A percentile compares a stretch with the other conserved stretches of the same genome.
Evolutionary conservation across 1,140 invertebrate species (phyloP).

Genomic region (Theocolax elegans): DNA sequence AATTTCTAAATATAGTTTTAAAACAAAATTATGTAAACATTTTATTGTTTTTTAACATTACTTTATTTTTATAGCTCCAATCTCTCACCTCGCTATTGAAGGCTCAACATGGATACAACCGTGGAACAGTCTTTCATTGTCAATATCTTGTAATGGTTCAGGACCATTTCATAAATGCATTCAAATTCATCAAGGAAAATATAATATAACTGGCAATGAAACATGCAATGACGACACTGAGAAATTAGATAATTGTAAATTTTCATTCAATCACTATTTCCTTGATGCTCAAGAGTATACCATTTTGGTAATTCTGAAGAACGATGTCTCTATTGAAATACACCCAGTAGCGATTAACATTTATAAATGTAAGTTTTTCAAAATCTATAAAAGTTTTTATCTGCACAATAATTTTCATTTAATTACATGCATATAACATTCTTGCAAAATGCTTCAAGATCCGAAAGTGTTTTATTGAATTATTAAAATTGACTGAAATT

Average conservation of each 20-base stretch:
- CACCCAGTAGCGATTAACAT: constrained; percentile 80
- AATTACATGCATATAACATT: no score
- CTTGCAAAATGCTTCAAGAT: no score
- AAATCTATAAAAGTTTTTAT: constrained; percentile 14
- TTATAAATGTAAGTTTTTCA: constrained; percentile 76
- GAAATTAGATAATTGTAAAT: constrained; percentile 69
- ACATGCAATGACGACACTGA: constrained; percentile 68
- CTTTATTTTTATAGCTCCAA: constrained; percentile 69
- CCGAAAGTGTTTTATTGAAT: no score
- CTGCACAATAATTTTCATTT: no score
- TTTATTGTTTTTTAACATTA: constrained; percentile 38
- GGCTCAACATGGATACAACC: constrained; percentile 84
- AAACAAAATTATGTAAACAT: constrained; percentile 18
- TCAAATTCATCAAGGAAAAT: constrained; percentile 72
- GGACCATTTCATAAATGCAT: constrained; percentile 77
- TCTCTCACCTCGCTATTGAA: constrained; percentile 73
- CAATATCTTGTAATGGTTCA: constrained; percentile 78
- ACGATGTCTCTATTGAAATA: constrained; percentile 76
- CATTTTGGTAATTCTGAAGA: constrained; percentile 78
- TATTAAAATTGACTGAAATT: no score
- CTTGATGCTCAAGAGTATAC: constrained; percentile 74
- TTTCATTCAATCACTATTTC: constrained; percentile 76
- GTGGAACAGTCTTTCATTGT: constrained; percentile 78
- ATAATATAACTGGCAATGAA: constrained; percentile 84
- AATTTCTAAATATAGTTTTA: constrained; percentile 9